Conservation (phyloP, 2,113 vertebrate species). For the Menura novaehollandiae region DNA sequence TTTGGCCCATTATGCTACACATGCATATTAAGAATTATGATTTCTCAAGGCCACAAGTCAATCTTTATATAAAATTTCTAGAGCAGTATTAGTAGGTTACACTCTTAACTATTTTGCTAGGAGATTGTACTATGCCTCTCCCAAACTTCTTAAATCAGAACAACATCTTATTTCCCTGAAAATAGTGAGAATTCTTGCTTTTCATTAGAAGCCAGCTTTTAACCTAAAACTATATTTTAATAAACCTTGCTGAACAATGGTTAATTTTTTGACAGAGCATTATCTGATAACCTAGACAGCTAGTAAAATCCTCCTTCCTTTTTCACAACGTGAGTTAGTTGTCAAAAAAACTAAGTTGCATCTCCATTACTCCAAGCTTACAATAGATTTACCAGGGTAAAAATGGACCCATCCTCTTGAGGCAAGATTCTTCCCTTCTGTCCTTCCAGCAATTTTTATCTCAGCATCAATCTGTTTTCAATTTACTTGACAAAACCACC, state of each 20-base stretch:
- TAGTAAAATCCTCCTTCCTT: neutral
- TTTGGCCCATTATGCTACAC: neutral
- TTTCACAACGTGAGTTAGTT: neutral
- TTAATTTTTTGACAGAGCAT: neutral
- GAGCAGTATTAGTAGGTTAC: neutral
- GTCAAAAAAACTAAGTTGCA: neutral
- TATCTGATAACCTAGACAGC: neutral
- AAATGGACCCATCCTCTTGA: neutral
- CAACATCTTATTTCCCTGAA: neutral
- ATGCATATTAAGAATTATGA: neutral
- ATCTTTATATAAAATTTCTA: neutral
- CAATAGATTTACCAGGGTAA: neutral
- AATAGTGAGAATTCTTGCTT: neutral
- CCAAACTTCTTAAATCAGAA: neutral
- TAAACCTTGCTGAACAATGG: neutral
- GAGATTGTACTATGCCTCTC: neutral
- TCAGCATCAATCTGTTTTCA: neutral
- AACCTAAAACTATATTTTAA: neutral
- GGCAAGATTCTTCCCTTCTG: neutral
- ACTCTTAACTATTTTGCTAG: neutral
- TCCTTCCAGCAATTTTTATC: neutral
- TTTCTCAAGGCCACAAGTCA: neutral
- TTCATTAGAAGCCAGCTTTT: neutral
- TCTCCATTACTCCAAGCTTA: neutral
- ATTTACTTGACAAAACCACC: neutral